phyloP scores from a whole-genome alignment of 2,888 invertebrate species.

The Megalurothrips usitatus region DNA sequence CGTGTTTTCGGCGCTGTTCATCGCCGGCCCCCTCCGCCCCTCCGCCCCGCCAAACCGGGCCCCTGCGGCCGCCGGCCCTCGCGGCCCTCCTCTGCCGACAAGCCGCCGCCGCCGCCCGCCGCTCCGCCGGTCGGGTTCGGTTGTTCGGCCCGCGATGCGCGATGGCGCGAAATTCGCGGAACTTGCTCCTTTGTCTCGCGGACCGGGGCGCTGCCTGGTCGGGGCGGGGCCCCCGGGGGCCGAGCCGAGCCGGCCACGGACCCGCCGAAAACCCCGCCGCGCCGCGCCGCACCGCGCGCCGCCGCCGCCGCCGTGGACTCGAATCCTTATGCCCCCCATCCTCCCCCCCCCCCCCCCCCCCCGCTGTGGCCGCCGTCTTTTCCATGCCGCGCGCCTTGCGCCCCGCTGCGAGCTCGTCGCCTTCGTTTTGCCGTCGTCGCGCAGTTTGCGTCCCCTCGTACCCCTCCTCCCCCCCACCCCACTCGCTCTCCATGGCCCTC shows the following conservation, averaged over 20 bases:
- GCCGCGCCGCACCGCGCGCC: slow-evolving; percentile 37
- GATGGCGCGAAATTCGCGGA: slow-evolving; percentile 25
- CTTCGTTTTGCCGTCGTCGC: slow-evolving; percentile 41
- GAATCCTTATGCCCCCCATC: neutral
- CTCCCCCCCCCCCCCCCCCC: neutral
- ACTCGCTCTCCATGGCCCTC: no score
- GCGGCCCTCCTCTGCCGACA: neutral
- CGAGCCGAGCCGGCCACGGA: slow-evolving; percentile 35
- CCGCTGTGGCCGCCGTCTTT: neutral
- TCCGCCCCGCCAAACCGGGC: neutral
- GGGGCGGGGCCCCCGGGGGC: slow-evolving; percentile 29
- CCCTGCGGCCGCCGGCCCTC: neutral
- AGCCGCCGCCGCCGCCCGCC: slow-evolving; percentile 28
- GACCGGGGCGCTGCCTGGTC: neutral
- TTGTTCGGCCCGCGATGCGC: slow-evolving; percentile 30
- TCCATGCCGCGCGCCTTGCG: neutral
- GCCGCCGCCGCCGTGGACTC: neutral
- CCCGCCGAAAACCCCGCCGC: slow-evolving; percentile 40
- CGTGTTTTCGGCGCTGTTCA: no score
- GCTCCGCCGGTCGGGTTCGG: slow-evolving; percentile 32
- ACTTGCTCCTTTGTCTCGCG: slow-evolving; percentile 24
- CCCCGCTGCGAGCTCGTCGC: neutral
- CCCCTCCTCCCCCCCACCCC: slow-evolving; percentile 46
- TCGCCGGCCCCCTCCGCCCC: neutral
- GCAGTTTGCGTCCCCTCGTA: slow-evolving; percentile 46